Percentiles rank a stretch among this genome's conserved stretches.
Conservation (phyloP, 2,797 vertebrate species). For the Lagorchestes hirsutus region DNA sequence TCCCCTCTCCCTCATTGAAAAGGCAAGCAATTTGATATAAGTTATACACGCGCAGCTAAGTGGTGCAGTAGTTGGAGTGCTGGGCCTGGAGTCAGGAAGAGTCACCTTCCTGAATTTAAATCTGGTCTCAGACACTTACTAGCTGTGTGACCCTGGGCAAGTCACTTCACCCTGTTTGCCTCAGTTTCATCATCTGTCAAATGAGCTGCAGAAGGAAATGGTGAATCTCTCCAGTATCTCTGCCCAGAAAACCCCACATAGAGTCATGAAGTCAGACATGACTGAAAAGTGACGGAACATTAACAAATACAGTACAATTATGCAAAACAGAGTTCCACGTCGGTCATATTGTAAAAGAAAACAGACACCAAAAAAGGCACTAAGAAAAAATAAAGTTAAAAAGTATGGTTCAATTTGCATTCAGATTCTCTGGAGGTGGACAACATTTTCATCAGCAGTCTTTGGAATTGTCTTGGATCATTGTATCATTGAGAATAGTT, state of each 20-base stretch:
- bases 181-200: not conserved
- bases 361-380: fast-evolving
- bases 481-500: fast-evolving
- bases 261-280: not conserved
- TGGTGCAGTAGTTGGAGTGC: not conserved
- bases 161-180: not conserved
- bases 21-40: not conserved
- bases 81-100: no score
- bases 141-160: not conserved
- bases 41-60: not conserved
- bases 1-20: not conserved
- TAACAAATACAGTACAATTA: not conserved
- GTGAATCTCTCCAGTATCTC: not conserved
- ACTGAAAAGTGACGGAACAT: not conserved
- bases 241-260: not conserved
- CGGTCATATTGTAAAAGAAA: no score
- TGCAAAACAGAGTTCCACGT: not conserved
- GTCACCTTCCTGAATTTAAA: not conserved
- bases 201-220: not conserved
- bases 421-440: not conserved
- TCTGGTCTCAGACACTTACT: not conserved
- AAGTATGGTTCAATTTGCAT: not conserved
- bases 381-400: not conserved
- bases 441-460: not conserved
- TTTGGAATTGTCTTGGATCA: not conserved